phyloP scores from a whole-genome alignment of 2,797 vertebrate species.

The Argyrosomus regius region DNA sequence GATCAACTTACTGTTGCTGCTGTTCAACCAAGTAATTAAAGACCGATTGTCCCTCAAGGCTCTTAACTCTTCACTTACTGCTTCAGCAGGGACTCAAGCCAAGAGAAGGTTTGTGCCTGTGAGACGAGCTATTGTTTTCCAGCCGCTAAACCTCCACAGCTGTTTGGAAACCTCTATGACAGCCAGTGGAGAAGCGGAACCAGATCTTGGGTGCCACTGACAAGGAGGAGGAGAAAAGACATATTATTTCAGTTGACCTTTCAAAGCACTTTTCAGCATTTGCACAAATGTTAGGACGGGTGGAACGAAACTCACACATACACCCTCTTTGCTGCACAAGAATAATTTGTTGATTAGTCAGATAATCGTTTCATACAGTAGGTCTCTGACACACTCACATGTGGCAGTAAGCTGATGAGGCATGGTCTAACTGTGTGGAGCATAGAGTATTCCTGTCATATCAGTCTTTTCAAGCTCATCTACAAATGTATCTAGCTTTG shows the following conservation, averaged over 20 bases:
- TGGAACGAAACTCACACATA: conserved; percentile 15
- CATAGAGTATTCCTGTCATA: conserved; percentile 19
- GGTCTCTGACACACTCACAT: conserved; percentile 12
- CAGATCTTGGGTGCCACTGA: conserved; percentile 66
- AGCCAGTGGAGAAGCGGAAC: conserved; percentile 69
- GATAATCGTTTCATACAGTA: conserved; percentile 10
- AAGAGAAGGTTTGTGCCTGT: conserved; percentile 43
- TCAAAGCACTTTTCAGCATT: conserved; percentile 36
- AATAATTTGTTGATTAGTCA: neutral
- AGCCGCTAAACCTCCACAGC: conserved; percentile 71
- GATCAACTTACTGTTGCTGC: conserved; percentile 44
- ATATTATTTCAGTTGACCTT: conserved; percentile 56
- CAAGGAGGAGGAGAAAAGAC: conserved; percentile 37
- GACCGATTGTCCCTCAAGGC: conserved; percentile 55
- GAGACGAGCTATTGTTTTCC: conserved; percentile 71
- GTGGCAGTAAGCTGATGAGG: neutral
- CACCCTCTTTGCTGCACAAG: neutral
- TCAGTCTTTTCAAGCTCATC: conserved; percentile 27
- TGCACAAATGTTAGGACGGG: conserved; percentile 20
- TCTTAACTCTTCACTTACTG: conserved; percentile 37
- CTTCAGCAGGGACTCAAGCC: conserved; percentile 42
- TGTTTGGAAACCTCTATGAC: conserved; percentile 75
- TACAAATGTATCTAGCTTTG: conserved; percentile 19
- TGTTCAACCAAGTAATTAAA: conserved; percentile 58
- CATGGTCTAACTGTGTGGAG: conserved; percentile 18